phyloP scores from a whole-genome alignment of 2,113 vertebrate species.

The Oreotrochilus melanogaster region DNA sequence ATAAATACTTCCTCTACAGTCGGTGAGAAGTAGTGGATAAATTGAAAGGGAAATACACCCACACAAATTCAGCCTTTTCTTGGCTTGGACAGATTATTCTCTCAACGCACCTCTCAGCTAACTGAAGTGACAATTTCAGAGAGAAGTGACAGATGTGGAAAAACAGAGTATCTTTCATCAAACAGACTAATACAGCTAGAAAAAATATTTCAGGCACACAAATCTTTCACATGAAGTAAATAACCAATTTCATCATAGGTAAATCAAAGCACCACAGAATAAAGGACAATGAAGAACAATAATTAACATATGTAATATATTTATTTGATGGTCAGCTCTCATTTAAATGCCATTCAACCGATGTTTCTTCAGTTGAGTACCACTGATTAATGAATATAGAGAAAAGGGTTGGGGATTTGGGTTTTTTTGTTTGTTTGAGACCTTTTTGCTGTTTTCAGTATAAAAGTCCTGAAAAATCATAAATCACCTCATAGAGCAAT shows the following conservation, averaged over 20 bases:
- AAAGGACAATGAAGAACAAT: not conserved
- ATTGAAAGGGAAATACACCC: not conserved
- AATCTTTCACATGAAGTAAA: not conserved
- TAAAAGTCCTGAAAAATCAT: not conserved
- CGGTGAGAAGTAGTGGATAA: not conserved
- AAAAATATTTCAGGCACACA: not conserved
- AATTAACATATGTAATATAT: not conserved
- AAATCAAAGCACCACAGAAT: not conserved
- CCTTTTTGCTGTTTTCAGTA: not conserved
- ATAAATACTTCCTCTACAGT: not conserved
- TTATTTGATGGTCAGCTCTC: not conserved
- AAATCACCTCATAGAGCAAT: not conserved
- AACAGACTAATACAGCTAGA: not conserved
- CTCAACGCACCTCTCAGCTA: not conserved
- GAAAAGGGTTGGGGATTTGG: not conserved
- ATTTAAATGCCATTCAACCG: not conserved
- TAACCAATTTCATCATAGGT: not conserved
- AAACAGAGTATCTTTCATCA: not conserved
- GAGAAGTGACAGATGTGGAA: not conserved
- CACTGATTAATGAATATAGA: not conserved
- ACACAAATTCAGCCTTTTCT: not conserved
- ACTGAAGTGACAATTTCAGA: not conserved
- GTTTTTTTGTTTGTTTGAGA: rapidly evolving
- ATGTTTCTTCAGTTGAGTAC: not conserved
- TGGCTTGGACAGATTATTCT: not conserved